Evolutionary conservation across 1,140 invertebrate species (phyloP).

Genomic region (Trichoplusia ni): DNA sequence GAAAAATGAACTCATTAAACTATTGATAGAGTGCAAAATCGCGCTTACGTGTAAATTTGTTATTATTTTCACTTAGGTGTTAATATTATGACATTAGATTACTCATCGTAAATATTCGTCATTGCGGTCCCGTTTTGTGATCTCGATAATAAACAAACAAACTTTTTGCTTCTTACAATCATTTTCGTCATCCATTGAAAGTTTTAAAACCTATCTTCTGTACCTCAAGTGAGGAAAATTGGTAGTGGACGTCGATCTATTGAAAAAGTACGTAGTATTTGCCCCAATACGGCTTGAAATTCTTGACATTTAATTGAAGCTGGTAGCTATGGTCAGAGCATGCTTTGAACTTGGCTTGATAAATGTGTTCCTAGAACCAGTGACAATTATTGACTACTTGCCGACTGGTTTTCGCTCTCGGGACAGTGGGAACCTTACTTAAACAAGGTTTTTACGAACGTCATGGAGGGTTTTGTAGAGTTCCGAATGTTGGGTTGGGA

Average conservation of each 20-base stretch:
- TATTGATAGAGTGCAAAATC: background rate
- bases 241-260: too few relatives aligned
- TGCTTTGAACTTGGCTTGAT: slow-evolving; percentile 4
- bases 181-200: too few relatives aligned
- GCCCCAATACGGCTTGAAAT: background rate
- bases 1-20: background rate
- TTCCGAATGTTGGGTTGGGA: too few relatives aligned
- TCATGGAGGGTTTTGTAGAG: too few relatives aligned
- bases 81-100: background rate
- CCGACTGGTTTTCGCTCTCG: background rate
- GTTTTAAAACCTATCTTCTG: too few relatives aligned
- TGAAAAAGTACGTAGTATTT: too few relatives aligned
- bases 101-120: slow-evolving; percentile 9
- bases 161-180: background rate
- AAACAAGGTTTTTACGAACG: too few relatives aligned
- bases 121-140: background rate
- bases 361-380: background rate
- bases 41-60: background rate
- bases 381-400: background rate
- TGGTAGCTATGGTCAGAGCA: background rate
- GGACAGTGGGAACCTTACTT: too few relatives aligned
- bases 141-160: background rate
- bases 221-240: too few relatives aligned
- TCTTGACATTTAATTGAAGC: background rate
- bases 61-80: slow-evolving; percentile 3